Evolutionary conservation across 2,113 vertebrate genomes (phyloP).

Genomic region (Tenebrosternarchus preto): DNA sequence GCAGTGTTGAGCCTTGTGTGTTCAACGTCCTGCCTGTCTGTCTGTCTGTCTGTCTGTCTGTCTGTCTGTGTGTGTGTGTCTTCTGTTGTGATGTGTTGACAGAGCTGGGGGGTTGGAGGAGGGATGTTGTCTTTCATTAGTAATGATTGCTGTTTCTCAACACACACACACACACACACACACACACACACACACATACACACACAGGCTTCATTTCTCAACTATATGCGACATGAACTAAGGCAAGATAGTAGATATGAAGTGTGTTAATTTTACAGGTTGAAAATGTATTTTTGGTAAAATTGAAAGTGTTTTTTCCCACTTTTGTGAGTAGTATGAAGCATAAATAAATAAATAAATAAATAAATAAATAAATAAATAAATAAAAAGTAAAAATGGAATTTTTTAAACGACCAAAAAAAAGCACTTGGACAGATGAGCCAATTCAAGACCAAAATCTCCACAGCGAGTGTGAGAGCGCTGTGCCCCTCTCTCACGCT

Average conservation of each 20-base stretch:
- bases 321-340: too few species aligned
- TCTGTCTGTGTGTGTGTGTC: background rate
- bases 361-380: too few species aligned
- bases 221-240: background rate
- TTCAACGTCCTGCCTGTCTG: too few species aligned
- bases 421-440: background rate
- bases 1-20: too few species aligned
- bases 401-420: too few species aligned
- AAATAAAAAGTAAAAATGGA: too few species aligned
- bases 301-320: too few species aligned
- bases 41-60: too few species aligned
- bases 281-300: background rate
- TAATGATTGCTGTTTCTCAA: slow-evolving; percentile 44
- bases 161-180: slow-evolving; percentile 21
- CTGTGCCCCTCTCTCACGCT: too few species aligned
- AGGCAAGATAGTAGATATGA: slow-evolving; percentile 4
- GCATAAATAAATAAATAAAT: too few species aligned
- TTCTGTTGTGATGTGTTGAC: background rate
- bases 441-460: background rate
- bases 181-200: slow-evolving; percentile 19
- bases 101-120: slow-evolving; percentile 10
- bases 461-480: too few species aligned
- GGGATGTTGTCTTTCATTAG: slow-evolving; percentile 44
- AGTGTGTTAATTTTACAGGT: background rate
- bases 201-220: slow-evolving; percentile 9